phyloP scores from a whole-genome alignment of 2,888 invertebrate species.

The Zeuzera pyrina region DNA sequence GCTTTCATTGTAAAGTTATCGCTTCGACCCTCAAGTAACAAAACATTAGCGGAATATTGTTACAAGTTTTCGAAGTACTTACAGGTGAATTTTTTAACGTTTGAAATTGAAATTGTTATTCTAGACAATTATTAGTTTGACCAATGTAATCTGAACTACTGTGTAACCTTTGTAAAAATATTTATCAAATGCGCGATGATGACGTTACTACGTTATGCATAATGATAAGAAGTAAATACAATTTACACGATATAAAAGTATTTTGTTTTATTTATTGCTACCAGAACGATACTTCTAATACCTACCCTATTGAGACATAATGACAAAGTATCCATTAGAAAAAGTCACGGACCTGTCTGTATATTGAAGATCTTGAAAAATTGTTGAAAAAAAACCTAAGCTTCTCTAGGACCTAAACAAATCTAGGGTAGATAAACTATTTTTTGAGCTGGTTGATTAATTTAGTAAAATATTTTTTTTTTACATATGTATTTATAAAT shows the following conservation, averaged over 20 bases:
- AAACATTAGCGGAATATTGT: slow-evolving; percentile 11
- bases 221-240: slow-evolving; percentile 70
- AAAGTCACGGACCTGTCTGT: too few relatives aligned
- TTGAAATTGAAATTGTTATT: slow-evolving; percentile 36
- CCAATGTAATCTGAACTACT: slow-evolving; percentile 66
- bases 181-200: slow-evolving; percentile 58
- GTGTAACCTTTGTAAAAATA: slow-evolving; percentile 69
- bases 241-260: slow-evolving; percentile 57
- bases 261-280: slow-evolving; percentile 39
- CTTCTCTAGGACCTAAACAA: too few relatives aligned
- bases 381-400: too few relatives aligned
- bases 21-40: slow-evolving; percentile 31
- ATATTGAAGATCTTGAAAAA: too few relatives aligned
- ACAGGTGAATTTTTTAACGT: slow-evolving; percentile 19
- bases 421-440: too few relatives aligned
- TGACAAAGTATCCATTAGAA: too few relatives aligned
- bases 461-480: too few relatives aligned
- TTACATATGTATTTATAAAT: too few relatives aligned
- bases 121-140: slow-evolving; percentile 63
- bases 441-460: too few relatives aligned
- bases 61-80: slow-evolving; percentile 11
- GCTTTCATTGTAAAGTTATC: slow-evolving; percentile 42
- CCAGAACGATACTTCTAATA: too few relatives aligned
- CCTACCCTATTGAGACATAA: too few relatives aligned
- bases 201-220: slow-evolving; percentile 56